Base-by-base conservation (phyloP, 2,888 invertebrate genomes). In the Matsumyia berberina region DNA sequence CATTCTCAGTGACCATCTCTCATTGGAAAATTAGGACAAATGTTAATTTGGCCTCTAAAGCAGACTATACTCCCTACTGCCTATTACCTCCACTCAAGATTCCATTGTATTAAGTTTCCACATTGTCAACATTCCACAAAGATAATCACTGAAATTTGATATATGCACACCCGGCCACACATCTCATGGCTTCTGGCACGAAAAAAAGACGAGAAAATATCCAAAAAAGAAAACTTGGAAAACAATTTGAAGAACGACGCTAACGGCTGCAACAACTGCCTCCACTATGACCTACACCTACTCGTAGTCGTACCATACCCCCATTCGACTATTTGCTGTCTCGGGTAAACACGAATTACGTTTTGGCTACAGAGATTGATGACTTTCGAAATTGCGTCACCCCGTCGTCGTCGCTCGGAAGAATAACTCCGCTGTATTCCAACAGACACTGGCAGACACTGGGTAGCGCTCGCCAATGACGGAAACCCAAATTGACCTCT, bases 401-500 rank as follows among this genome's bases (percentile, higher is more conserved):
- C 77, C 17, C 15, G 11, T n/a, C 58, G 17, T n/a, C 39, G 35
- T 8, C 37, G 11, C 19, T 8, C 12, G n/a, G 53, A 67, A 35
- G 19, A 57, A 33, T 15, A 53, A 12, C 53, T 11, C 49, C 46
- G n/a, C n/a, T n/a, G n/a, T n/a, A 58, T n/a, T 8, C 15, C n/a
- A 15, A 17, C 17, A 24, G 12, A 35, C 15, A 11, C 51, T 39
- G 8, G 8, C n/a, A 19, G 8, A 53, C 33, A 33, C 33, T 51
- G 29, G 29, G 46, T 37, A 58, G 42, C 39, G 51, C 70, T 12
- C 1, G 1, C 17, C 39, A 57, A 39, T 17, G 51, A 66, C n/a
- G 24, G 42, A 44, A 64, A 19, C 24, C 44, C 42, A 78, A 73
- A 79, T 62, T 83, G 79, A 83, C 83, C 83, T 57, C 73, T 17